Percentiles rank a stretch among this genome's conserved stretches.
These are phyloP conservation scores for Leuciscus waleckii DNA, from an alignment of 2,797 vertebrate genomes.

Conservation along the genomic window DNA sequence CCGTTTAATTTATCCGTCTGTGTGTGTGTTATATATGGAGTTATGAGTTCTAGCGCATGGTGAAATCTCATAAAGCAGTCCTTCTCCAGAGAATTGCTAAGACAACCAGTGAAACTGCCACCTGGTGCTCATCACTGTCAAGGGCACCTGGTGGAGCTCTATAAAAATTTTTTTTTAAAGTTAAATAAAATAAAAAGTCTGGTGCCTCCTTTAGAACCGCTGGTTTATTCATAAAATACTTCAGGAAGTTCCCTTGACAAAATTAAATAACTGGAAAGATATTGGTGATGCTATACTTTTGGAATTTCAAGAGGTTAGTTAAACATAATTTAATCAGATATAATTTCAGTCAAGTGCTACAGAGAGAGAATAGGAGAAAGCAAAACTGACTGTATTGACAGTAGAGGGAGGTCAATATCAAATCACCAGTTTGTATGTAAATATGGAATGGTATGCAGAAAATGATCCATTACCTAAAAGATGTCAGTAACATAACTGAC, in stretches of 20 bases:
- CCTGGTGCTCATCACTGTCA: conserved; percentile 32
- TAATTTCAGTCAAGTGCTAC: neutral
- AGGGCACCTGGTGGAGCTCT: neutral
- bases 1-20: neutral
- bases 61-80: neutral
- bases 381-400: neutral
- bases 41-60: neutral
- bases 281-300: neutral
- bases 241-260: neutral
- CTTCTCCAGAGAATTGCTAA: neutral
- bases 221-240: neutral
- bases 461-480: conserved; percentile 28
- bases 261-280: neutral
- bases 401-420: conserved; percentile 24
- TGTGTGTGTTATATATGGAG: neutral
- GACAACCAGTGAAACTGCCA: conserved; percentile 33
- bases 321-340: neutral
- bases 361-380: neutral
- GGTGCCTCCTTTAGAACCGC: neutral
- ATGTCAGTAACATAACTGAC: neutral
- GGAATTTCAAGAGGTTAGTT: neutral
- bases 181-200: too few species aligned
- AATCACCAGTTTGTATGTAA: conserved; percentile 13
- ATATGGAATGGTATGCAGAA: neutral
- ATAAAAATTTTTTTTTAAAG: too few species aligned